phyloP scores from a whole-genome alignment of 2,888 invertebrate species.

The Ectobius pallidus region DNA sequence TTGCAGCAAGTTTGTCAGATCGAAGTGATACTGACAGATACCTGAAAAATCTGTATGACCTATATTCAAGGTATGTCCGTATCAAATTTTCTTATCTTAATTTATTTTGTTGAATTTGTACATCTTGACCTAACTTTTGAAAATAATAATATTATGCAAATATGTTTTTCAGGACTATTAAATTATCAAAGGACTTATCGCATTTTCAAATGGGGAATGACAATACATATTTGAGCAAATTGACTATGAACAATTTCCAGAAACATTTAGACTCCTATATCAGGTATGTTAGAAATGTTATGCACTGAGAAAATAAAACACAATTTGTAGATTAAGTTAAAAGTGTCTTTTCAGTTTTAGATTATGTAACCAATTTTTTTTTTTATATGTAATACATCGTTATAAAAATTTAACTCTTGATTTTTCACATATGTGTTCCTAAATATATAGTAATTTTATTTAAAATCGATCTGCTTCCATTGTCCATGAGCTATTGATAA shows the following conservation, averaged over 20 bases:
- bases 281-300: constrained; percentile 57
- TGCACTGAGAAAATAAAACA: too few species aligned
- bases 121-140: too few species aligned
- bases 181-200: constrained; percentile 74
- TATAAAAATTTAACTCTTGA: too few species aligned
- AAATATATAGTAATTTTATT: too few species aligned
- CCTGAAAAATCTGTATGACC: constrained; percentile 83
- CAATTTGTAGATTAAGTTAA: too few species aligned
- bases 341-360: too few species aligned
- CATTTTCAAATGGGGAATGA: constrained; percentile 80
- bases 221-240: constrained; percentile 75
- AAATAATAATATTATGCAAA: too few species aligned
- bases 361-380: too few species aligned
- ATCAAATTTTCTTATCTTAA: neutral
- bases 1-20: constrained; percentile 80
- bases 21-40: constrained; percentile 87
- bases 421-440: too few species aligned
- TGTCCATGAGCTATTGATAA: too few species aligned
- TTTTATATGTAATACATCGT: too few species aligned
- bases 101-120: neutral
- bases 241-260: constrained; percentile 81
- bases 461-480: too few species aligned
- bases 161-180: constrained; percentile 65
- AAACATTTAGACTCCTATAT: constrained; percentile 81
- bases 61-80: constrained; percentile 78